Conservation (phyloP, 1,140 invertebrate genomes). For the Micrasema longulum region DNA sequence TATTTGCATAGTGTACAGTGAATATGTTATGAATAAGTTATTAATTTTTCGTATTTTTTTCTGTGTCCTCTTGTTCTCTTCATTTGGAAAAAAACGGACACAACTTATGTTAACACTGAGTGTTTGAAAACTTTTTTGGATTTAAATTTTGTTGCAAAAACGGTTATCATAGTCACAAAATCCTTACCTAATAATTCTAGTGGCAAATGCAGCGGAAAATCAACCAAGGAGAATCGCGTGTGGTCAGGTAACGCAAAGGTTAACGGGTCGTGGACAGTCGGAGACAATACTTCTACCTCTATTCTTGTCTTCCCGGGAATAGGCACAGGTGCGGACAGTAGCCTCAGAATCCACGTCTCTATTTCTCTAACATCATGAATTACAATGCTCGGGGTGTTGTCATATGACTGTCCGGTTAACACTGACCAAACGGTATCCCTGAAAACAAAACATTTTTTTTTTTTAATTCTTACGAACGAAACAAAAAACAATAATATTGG, state of each 20-base stretch:
- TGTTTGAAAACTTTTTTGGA: no score
- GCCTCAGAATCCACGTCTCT: conserved; percentile 97
- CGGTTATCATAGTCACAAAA: no score
- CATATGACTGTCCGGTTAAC: conserved; percentile 79
- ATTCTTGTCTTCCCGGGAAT: conserved; percentile 96
- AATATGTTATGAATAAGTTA: no score
- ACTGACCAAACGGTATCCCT: conserved; percentile 95
- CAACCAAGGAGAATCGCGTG: conserved; percentile 93
- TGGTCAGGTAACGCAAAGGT: conserved; percentile 97
- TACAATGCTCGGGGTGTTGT: conserved; percentile 87
- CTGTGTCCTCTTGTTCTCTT: no score
- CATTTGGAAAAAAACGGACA: no score
- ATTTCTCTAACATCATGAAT: conserved; percentile 97
- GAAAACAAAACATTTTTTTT: conserved; percentile 48
- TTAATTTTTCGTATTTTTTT: no score
- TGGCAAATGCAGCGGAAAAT: conserved; percentile 98
- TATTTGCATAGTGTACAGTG: no score
- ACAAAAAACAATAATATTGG: neutral
- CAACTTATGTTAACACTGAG: no score
- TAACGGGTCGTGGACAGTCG: conserved; percentile 87
- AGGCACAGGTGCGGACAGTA: conserved; percentile 96
- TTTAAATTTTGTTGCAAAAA: no score
- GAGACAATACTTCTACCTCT: conserved; percentile 93
- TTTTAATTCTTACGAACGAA: neutral
- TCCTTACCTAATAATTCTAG: conserved; percentile 87